These are phyloP conservation scores for Loris lydekkerianus DNA, from an alignment of 2,797 vertebrate species.

Conservation along the genomic window DNA sequence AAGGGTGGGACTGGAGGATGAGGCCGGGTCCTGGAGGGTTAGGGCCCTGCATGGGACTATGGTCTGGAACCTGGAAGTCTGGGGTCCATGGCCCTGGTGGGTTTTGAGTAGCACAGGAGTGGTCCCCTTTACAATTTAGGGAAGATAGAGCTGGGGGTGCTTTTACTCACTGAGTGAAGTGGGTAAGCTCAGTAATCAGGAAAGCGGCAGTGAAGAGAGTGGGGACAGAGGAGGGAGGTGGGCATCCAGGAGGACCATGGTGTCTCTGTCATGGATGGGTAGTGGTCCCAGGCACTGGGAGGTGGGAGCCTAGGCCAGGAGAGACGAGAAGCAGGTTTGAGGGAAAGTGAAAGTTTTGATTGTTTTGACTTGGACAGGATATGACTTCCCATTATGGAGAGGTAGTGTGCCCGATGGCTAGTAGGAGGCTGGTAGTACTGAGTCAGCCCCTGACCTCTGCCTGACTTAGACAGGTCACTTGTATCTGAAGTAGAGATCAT, in stretches of 20 bases:
- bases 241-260: too few relatives aligned
- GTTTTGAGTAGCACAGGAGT: background rate
- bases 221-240: background rate
- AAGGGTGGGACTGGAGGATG: background rate
- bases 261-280: background rate
- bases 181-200: background rate
- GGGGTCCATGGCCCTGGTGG: background rate
- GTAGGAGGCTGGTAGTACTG: too few relatives aligned
- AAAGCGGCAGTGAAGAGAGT: background rate
- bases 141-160: background rate
- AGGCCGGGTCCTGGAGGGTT: background rate
- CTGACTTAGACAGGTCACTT: background rate
- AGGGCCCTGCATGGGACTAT: background rate
- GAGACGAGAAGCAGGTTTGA: background rate
- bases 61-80: background rate
- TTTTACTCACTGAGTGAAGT: background rate
- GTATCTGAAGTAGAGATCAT: background rate
- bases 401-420: background rate
- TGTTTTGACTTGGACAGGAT: background rate
- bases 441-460: background rate
- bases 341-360: accelerated
- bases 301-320: background rate
- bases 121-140: background rate
- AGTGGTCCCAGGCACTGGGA: background rate
- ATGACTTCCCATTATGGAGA: background rate